Percentiles rank a stretch among this genome's conserved stretches.
Evolutionary conservation across 1,140 invertebrate species (phyloP).

Genomic region (Caenorhabditis latens): DNA sequence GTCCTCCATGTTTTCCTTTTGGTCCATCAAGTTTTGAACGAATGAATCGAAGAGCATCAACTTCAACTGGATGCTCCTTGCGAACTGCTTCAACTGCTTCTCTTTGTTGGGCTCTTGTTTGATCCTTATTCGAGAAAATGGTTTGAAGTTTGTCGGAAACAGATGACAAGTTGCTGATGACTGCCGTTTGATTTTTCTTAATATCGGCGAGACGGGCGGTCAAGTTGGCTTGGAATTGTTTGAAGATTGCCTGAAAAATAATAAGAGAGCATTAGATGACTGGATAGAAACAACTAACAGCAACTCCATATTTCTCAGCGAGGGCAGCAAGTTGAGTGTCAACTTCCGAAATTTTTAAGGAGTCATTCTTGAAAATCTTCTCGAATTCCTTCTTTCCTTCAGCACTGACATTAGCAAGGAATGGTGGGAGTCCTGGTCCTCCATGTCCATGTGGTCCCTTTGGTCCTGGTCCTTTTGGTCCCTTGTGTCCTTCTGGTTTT

Average conservation of each 20-base stretch:
- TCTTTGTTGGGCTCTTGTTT: not conserved
- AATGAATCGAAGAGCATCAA: not conserved
- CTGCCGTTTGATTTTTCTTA: conserved; percentile 17
- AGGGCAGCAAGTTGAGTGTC: conserved; percentile 10
- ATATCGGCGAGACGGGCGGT: not conserved
- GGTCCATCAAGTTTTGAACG: not conserved
- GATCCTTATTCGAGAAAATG: conserved; percentile 11
- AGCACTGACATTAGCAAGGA: not conserved
- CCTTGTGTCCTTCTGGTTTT: not conserved
- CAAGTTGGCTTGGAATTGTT: not conserved
- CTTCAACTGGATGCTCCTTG: conserved; percentile 27
- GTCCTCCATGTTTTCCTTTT: not conserved
- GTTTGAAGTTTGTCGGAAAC: not conserved
- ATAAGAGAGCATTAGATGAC: no score
- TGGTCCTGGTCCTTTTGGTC: not conserved
- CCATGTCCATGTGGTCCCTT: not conserved
- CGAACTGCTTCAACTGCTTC: not conserved
- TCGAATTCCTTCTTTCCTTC: not conserved
- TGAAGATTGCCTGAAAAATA: conserved; percentile 9
- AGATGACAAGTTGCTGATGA: not conserved
- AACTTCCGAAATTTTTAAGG: not conserved
- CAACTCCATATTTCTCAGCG: conserved; percentile 25
- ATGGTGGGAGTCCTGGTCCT: conserved; percentile 17
- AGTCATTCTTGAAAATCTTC: not conserved
- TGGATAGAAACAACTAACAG: not conserved